These are phyloP conservation scores for Eulemur coronatus DNA, from an alignment of 2,797 vertebrate species.

Conservation along the genomic window DNA sequence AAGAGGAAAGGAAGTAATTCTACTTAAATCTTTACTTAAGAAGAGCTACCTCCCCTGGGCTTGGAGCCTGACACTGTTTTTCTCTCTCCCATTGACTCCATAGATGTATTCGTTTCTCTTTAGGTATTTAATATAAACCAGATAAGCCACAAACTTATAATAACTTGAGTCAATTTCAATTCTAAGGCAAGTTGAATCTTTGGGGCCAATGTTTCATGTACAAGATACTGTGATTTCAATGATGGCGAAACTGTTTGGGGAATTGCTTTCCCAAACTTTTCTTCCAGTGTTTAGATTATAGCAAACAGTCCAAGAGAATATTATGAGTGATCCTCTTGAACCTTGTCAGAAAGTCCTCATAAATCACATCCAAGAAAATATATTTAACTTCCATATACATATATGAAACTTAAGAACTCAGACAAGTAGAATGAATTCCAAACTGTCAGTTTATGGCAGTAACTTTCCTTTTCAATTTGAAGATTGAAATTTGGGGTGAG, in stretches of 20 bases:
- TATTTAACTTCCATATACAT: conserved; percentile 56
- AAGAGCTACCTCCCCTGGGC: conserved; percentile 32
- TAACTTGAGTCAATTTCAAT: conserved; percentile 62
- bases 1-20: conserved; percentile 55
- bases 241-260: not conserved
- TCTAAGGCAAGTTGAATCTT: conserved; percentile 62
- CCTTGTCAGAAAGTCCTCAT: conserved; percentile 65
- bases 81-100: conserved; percentile 42
- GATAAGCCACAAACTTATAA: conserved; percentile 67
- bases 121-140: conserved; percentile 70
- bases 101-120: conserved; percentile 49
- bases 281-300: conserved; percentile 63
- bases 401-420: conserved; percentile 69
- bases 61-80: conserved; percentile 48
- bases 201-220: conserved; percentile 32
- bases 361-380: conserved; percentile 74
- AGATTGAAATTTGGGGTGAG: conserved; percentile 43
- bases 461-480: conserved; percentile 61
- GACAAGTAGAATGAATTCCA: conserved; percentile 67
- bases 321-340: conserved; percentile 57
- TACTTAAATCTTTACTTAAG: conserved; percentile 14
- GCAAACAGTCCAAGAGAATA: conserved; percentile 37
- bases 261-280: conserved; percentile 55
- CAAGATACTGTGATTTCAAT: conserved; percentile 49
- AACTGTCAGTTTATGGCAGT: conserved; percentile 65